These are phyloP conservation scores for Megaceryle alcyon DNA, from an alignment of 2,797 vertebrate genomes.

Conservation along the genomic window DNA sequence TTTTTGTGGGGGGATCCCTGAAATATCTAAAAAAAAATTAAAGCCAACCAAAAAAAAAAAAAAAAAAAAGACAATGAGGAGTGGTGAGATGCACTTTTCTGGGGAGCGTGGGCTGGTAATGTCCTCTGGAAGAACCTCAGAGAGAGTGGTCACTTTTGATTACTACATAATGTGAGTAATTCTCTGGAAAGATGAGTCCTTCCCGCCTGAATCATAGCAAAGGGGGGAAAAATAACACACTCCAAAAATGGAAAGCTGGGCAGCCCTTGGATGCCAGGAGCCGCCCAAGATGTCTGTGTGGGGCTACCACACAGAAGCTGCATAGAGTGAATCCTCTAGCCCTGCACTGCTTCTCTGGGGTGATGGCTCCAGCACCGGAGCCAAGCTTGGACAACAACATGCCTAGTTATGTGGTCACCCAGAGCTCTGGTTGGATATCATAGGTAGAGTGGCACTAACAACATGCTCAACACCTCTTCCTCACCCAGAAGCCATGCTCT, in stretches of 20 bases:
- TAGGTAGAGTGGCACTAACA: background rate
- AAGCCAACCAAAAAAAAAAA: background rate
- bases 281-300: background rate
- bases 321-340: background rate
- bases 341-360: background rate
- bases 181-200: slow-evolving; percentile 55
- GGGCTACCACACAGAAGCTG: background rate
- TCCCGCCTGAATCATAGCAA: slow-evolving; percentile 55
- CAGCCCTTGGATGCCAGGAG: background rate
- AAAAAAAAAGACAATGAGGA: background rate
- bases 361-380: background rate
- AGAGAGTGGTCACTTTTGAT: slow-evolving; percentile 66
- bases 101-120: slow-evolving; percentile 44
- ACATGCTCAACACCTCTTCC: fast-evolving
- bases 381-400: background rate
- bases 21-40: background rate
- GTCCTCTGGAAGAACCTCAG: slow-evolving; percentile 62
- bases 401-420: background rate
- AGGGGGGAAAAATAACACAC: slow-evolving; percentile 51
- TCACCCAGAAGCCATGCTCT: background rate
- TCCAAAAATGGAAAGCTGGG: slow-evolving; percentile 30
- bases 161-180: slow-evolving; percentile 67
- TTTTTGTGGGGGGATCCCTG: no score
- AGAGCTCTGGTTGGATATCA: background rate
- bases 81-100: slow-evolving; percentile 44